Percentiles rank a stretch among this genome's conserved stretches.
Conservation (phyloP, 2,113 vertebrate species). For the Blennius ocellaris region DNA sequence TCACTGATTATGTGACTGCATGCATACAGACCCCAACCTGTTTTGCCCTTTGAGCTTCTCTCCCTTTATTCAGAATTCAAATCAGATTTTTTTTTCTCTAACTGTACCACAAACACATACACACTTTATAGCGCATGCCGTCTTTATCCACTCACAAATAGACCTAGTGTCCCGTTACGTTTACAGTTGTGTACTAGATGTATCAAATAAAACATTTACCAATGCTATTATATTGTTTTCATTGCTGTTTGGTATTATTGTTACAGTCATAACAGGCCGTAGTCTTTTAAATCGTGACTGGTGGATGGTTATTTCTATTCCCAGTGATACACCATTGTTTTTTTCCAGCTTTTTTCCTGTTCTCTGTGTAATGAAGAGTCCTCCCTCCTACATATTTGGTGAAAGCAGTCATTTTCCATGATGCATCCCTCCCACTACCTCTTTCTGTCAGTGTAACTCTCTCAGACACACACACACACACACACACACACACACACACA, state of each 20-base stretch:
- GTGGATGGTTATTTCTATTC: conserved; percentile 51
- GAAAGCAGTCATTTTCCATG: conserved; percentile 78
- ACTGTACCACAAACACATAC: conserved; percentile 19
- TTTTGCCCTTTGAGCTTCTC: neutral
- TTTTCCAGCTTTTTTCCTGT: conserved; percentile 8
- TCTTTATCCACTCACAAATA: conserved; percentile 19
- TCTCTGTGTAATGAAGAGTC: conserved; percentile 62
- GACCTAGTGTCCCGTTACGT: conserved; percentile 22
- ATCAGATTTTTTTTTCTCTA: conserved; percentile 46
- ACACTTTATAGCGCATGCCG: conserved; percentile 14
- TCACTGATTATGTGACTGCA: too few relatives aligned
- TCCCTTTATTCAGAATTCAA: conserved; percentile 15
- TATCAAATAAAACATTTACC: conserved; percentile 19
- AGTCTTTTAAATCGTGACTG: conserved; percentile 62
- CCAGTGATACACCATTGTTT: conserved; percentile 47
- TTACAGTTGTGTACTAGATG: conserved; percentile 45
- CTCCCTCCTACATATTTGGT: conserved; percentile 78
- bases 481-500: conserved; percentile 8
- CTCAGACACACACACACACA: conserved; percentile 20
- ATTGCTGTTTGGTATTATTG: conserved; percentile 19
- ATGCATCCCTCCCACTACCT: conserved; percentile 73
- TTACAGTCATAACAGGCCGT: conserved; percentile 38
- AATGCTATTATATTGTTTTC: conserved; percentile 7
- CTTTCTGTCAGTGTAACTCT: conserved; percentile 55
- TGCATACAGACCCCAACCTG: conserved; percentile 9